Conservation (phyloP, 1,140 invertebrate species). For the Pseudachorutes palmiensis region DNA sequence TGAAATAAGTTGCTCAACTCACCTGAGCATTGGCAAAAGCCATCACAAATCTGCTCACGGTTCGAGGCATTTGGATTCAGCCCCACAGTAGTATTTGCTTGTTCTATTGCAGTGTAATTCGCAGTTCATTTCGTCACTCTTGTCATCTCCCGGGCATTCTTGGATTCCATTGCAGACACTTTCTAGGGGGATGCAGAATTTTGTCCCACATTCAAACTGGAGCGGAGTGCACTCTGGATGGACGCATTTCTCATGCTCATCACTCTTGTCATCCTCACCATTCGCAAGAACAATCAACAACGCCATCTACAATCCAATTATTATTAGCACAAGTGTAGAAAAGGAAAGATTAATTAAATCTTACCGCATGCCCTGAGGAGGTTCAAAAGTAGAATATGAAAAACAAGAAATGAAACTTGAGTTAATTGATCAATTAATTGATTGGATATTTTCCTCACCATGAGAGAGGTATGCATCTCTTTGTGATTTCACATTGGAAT, state of each 20-base stretch:
- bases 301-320: constrained; percentile 17
- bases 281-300: constrained; percentile 37
- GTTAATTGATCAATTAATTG: too few species aligned
- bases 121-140: constrained; percentile 42
- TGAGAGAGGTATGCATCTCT: constrained; percentile 42
- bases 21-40: constrained; percentile 19
- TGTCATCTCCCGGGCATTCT: constrained; percentile 48
- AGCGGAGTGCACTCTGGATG: constrained; percentile 40
- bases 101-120: constrained; percentile 21
- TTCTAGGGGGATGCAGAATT: constrained; percentile 43
- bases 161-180: constrained; percentile 51
- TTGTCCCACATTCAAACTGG: constrained; percentile 44
- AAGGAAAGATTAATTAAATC: not conserved
- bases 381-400: too few species aligned
- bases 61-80: constrained; percentile 22
- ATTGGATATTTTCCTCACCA: too few species aligned
- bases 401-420: too few species aligned
- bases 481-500: constrained; percentile 41
- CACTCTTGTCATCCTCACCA: constrained; percentile 38
- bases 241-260: constrained; percentile 40
- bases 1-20: not conserved
- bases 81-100: constrained; percentile 21
- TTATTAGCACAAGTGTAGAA: not conserved
- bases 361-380: constrained; percentile 40
- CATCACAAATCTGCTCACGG: constrained; percentile 21